Evolutionary conservation across 2,797 vertebrate species (phyloP), one percentile per base, ranked within the genome.

Genomic region (Schizopygopsis pylzovi): DNA sequence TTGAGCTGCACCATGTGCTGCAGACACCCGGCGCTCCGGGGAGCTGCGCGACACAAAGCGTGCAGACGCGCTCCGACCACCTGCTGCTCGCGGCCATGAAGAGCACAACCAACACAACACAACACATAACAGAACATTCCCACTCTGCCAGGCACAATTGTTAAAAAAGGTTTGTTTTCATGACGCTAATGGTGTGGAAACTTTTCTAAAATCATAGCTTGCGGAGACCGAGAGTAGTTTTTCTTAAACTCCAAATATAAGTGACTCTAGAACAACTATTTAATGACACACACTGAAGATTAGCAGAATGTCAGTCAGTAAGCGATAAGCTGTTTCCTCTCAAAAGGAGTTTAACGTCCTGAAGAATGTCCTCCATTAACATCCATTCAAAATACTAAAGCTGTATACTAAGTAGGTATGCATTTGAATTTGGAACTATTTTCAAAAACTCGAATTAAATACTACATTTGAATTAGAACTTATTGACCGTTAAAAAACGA

Each of bases 1-100:
- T 90, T 7, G 93, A 93, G 79, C 90, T 77, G 85, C 83, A 59
- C 22, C 61, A 59, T 59, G 56, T 59, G 56, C 56, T 59, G 56
- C 56, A 59, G 56, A 59, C 56, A 59, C 22, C 52, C 56, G 0
- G 9, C 9, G 3, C 56, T 59, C 56, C 3, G 8, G 56, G 56
- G 56, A n/a, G 56, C 56, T 22, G 54, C 3, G 54, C 1, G 54
- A 56, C 54, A 54, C 52, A 56, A 22, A 22, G 54, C 18, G 20
- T 22, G 2, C 52, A 22, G 20, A 59, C 20, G 20, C 56, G 9
- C 22, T 59, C 56, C 56, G 9, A 59, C 22, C 56, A 59, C 56
- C 56, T 59, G 56, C 56, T 59, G 56, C 20, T 59, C 22, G 9
- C 9, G 1, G 54, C 2, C 49, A 20, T 54, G 49, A 54, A 54